Base-by-base conservation (phyloP, 2,888 invertebrate species). In the Augochlorella aurata region DNA sequence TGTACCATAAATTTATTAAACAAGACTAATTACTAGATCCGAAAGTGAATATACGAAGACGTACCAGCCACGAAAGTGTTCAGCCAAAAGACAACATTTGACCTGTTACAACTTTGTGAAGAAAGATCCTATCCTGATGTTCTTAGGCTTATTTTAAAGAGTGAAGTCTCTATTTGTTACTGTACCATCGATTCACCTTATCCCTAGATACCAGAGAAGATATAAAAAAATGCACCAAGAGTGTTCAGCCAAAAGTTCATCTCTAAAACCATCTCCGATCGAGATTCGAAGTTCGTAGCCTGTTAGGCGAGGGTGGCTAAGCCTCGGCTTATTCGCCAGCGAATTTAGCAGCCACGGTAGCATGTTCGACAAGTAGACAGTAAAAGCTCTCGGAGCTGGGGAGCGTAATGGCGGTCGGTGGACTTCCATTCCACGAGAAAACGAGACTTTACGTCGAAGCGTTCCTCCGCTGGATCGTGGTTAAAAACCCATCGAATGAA, bases 271-370 rank as follows among this genome's bases (percentile, higher is more conserved):
- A 63, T 63, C 61, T 24, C 18, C 2, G 24, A 63, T 63, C 61
- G 29, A 63, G 61, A 63, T 63, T 58, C 58, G 58, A 24, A 58
- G 58, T 58, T 58, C 58, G 14, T 58, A 58, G 21, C 58, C 24
- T 58, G 14, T 24, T 58, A 24, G 58, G 24, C 24, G 14, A 54
- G 54, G 54, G 4, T 21, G 7, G 7, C 1, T 58, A 24, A 61
- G 29, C 29, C 61, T 24, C 9, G 29, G 49, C 66, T 44, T 10
- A 8, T 45, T 44, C 52, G 21, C 45, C 44, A 21, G 44, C n/a
- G 66, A 45, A 66, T 66, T 21, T 66, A 66, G 38, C 61, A 9
- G 10, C 12, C 18, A 21, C 4, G 52, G 44, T n/a, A 10, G 50
- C n/a, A 38, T 44, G 38, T 54, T 45, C 47, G 44, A 54, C 45